A percentile compares a stretch with the other conserved stretches of the same genome.
These are phyloP conservation scores for Drosophila borborema DNA, from an alignment of 2,888 invertebrate species.

Conservation along the genomic window DNA sequence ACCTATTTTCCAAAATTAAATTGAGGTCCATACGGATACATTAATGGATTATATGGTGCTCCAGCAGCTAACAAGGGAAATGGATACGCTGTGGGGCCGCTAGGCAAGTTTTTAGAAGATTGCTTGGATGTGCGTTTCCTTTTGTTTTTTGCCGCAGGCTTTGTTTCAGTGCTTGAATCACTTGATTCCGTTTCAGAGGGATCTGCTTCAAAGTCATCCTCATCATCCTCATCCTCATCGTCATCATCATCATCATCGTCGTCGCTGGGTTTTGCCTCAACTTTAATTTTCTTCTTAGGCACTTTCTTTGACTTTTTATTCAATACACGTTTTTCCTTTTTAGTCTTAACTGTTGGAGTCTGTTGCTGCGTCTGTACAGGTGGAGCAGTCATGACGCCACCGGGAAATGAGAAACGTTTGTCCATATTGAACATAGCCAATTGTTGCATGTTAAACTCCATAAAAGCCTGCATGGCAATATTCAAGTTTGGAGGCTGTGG, in stretches of 20 bases:
- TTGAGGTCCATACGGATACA: slow-evolving; percentile 66
- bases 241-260: slow-evolving; percentile 57
- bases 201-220: slow-evolving; percentile 30
- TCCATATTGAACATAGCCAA: slow-evolving; percentile 67
- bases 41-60: slow-evolving; percentile 61
- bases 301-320: slow-evolving; percentile 55
- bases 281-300: slow-evolving; percentile 56
- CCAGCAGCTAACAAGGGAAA: slow-evolving; percentile 64
- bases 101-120: slow-evolving; percentile 16
- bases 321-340: slow-evolving; percentile 47
- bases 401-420: slow-evolving; percentile 51
- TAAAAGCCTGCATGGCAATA: slow-evolving; percentile 80
- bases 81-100: slow-evolving; percentile 51
- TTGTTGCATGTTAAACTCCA: slow-evolving; percentile 83
- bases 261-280: slow-evolving; percentile 36
- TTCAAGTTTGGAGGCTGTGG: slow-evolving; percentile 81
- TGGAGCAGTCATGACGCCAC: slow-evolving; percentile 14
- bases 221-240: slow-evolving; percentile 38
- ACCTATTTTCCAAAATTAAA: slow-evolving; percentile 63
- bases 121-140: slow-evolving; percentile 63
- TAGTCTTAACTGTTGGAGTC: slow-evolving; percentile 20
- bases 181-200: slow-evolving; percentile 41
- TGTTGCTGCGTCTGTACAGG: neutral
- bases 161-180: slow-evolving; percentile 60
- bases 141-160: slow-evolving; percentile 46